Evolutionary conservation across 2,797 vertebrate species (phyloP), one percentile per base, ranked within the genome.

Genomic region (Hoplostethus atlanticus): DNA sequence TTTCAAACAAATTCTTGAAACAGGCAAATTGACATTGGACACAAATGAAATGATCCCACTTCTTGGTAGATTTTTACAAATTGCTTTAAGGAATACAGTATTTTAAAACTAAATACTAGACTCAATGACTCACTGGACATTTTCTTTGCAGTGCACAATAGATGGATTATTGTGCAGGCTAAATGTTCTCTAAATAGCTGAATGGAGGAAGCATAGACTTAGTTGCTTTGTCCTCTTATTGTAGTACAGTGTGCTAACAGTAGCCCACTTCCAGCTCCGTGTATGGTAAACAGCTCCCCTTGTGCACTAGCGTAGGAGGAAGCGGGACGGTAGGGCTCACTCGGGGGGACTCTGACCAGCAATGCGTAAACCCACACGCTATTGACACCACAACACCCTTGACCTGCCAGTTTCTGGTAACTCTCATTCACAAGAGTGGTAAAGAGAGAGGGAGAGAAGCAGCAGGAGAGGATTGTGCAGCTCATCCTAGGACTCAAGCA

Each of bases 401-500:
- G 69, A 75, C 64, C 50, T 7, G 15, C 16, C 5, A 25, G 60
- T 77, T 64, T 74, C 56, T 77, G 46, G 50, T 54, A 52, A 15
- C 68, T 76, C 73, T 52, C 64, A 34, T 55, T 36, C 50, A 64
- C 36, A 16, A 64, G 48, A 69, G 48, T 58, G 64, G 66, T 56
- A 56, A 15, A 10, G 40, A 10, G 11, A 31, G 21, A 21, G 21
- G 21, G 21, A 21, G 21, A 21, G 21, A 21, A 71, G 73, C 51
- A 34, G 60, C 10, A 0, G 64, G 59, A 56, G 57, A 51, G 6
- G 11, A 67, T 93, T 93, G 85, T 83, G 83, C 88, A 93, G 92
- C 85, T 36, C 69, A 48, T 75, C 64, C 55, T 21, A 42, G 17
- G 77, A 56, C 81, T 78, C 73, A 0, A 56, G 81, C 71, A 69